Base-by-base conservation (phyloP, 1,140 invertebrate genomes). In the Dinothrombium tinctorium region DNA sequence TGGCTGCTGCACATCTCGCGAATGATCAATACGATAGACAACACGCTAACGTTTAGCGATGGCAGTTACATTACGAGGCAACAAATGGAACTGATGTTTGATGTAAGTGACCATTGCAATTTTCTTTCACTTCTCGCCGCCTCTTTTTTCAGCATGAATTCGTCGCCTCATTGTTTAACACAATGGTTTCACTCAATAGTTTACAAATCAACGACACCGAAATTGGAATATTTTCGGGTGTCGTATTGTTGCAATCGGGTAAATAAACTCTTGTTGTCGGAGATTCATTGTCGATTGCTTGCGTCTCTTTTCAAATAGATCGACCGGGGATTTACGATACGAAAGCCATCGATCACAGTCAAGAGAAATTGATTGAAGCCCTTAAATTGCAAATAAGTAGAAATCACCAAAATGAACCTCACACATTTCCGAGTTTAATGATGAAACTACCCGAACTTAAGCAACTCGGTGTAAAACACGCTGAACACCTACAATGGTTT, bases 31-130 rank as follows among this genome's bases (percentile, higher is more conserved):
- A 43, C 53, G 14, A 68, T 69, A 3, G 73, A 82, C 42, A 42
- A 44, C 23, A 70, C 71, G 39, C 64, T 94, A 52, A 79, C 82
- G n/a, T 87, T 94, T 59, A 75, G 81, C 46, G 84, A 94, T 53
- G 87, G 87, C 19, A 79, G 74, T 37, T 76, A 73, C 49, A 69
- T 94, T 50, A 76, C 72, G 21, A 68, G 73, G 46, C 69, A 76
- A 47, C 84, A 94, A 57, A 62, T 94, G 49, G 79, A 84, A 54
- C 67, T 78, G 41, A 80, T 90, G 56, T 94, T 90, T 59, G 82
- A 90, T 65, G 87, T 94, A 62, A 75, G 73, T 72, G 38, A 40
- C 28, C 17, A 20, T 44, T 51, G 32, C 24, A n/a, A n/a, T n/a
- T n/a, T n/a, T n/a, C n/a, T n/a, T n/a, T n/a, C n/a, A n/a, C 17